Evolutionary conservation across 2,113 vertebrate genomes (phyloP).

Genomic region (Pseudopipra pipra): DNA sequence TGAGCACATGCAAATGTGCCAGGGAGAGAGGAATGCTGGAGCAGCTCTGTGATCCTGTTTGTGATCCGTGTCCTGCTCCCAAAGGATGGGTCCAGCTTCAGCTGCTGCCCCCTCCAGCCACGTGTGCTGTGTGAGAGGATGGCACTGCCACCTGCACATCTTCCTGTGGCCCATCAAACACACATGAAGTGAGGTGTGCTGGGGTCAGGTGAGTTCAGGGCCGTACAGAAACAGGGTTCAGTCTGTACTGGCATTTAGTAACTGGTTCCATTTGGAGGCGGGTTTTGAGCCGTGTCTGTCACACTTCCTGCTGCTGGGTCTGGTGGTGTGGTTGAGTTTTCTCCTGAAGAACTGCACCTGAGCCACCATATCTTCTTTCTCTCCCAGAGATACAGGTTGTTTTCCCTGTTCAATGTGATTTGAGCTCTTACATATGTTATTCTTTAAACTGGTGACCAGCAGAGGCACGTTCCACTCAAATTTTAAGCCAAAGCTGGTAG

Average conservation of each 20-base stretch:
- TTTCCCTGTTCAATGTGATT: neutral
- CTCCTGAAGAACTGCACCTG: neutral
- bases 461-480: neutral
- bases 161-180: neutral
- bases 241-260: neutral
- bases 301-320: rapidly evolving
- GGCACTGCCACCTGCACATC: no score
- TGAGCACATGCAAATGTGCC: neutral
- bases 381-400: neutral
- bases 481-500: neutral
- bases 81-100: neutral
- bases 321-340: neutral
- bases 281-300: neutral
- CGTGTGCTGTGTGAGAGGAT: rapidly evolving
- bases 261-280: rapidly evolving
- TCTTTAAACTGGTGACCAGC: neutral
- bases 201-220: no score
- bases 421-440: neutral
- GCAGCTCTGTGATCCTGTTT: neutral
- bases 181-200: neutral
- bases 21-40: neutral
- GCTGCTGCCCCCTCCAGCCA: neutral
- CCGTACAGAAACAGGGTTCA: neutral
- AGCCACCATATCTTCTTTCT: neutral
- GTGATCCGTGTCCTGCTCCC: neutral